Conservation (phyloP, 2,113 vertebrate species). For the Odontesthes bonariensis region DNA sequence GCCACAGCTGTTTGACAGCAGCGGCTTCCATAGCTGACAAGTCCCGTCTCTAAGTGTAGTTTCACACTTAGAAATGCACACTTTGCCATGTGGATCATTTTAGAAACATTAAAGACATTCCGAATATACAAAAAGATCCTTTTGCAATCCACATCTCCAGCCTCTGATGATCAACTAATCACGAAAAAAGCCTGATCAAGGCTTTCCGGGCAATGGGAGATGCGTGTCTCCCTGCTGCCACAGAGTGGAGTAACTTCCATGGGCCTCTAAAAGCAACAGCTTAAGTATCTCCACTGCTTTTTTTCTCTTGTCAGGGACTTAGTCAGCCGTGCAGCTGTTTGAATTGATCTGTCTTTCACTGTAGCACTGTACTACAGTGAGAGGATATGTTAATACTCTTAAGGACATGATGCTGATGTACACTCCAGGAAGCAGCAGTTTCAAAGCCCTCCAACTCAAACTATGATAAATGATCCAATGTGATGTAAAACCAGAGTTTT, state of each 20-base stretch:
- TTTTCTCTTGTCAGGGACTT: conserved; percentile 28
- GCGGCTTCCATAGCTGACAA: background rate
- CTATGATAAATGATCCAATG: background rate
- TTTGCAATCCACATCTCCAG: background rate
- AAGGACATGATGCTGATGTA: conserved; percentile 13
- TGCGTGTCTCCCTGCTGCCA: background rate
- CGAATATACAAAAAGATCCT: background rate
- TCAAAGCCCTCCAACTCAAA: background rate
- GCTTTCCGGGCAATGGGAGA: conserved; percentile 1
- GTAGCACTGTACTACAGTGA: too few species aligned
- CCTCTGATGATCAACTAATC: background rate
- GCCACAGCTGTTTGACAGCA: background rate
- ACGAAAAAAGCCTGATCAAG: background rate
- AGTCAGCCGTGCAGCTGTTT: conserved; percentile 29
- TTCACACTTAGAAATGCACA: background rate
- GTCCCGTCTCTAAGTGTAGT: background rate
- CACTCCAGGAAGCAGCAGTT: background rate
- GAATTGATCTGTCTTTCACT: conserved; percentile 8
- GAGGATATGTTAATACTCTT: too few species aligned
- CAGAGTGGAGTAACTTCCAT: conserved; percentile 10
- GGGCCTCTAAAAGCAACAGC: background rate
- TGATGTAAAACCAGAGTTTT: background rate
- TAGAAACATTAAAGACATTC: background rate
- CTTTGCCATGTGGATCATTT: background rate
- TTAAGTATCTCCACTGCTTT: conserved; percentile 21